Conservation (phyloP, 2,113 vertebrate species). For the Cyprinodon variegatus region DNA sequence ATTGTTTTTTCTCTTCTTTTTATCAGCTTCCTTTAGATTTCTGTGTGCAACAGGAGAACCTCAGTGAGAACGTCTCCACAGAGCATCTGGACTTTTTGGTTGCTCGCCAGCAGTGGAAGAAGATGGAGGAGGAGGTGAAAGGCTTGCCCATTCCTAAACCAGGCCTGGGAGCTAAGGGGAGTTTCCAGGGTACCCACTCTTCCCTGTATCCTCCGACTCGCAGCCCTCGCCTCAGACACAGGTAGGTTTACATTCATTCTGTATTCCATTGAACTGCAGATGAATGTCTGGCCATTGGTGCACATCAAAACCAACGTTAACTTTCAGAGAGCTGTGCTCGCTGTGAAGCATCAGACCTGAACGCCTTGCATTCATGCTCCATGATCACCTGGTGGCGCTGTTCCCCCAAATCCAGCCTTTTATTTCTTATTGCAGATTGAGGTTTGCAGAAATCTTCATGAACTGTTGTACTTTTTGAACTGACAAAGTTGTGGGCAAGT, state of each 20-base stretch:
- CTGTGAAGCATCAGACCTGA: too few relatives aligned
- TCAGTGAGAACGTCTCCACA: conserved; percentile 67
- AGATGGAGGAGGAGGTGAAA: conserved; percentile 74
- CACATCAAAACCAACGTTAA: not conserved
- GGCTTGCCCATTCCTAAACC: conserved; percentile 67
- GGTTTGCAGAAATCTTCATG: too few relatives aligned
- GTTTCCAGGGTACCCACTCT: conserved; percentile 68
- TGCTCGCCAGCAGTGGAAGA: conserved; percentile 74
- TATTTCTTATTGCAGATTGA: too few relatives aligned
- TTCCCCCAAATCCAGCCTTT: too few relatives aligned
- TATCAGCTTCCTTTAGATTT: conserved; percentile 56
- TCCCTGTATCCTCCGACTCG: conserved; percentile 69
- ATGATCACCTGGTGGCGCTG: too few relatives aligned
- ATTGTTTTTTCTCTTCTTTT: not conserved
- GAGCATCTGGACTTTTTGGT: conserved; percentile 76
- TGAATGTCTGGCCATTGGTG: not conserved
- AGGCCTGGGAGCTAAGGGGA: conserved; percentile 55
- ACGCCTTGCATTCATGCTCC: too few relatives aligned
- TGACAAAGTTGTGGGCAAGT: too few relatives aligned
- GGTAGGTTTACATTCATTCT: conserved; percentile 24
- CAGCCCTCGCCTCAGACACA: conserved; percentile 69
- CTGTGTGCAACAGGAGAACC: conserved; percentile 54
- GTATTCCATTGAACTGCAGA: too few relatives aligned
- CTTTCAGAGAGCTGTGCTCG: too few relatives aligned
- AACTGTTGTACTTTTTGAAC: too few relatives aligned